These are phyloP conservation scores for Cerceris rybyensis DNA, from an alignment of 2,888 invertebrate genomes.

Conservation along the genomic window DNA sequence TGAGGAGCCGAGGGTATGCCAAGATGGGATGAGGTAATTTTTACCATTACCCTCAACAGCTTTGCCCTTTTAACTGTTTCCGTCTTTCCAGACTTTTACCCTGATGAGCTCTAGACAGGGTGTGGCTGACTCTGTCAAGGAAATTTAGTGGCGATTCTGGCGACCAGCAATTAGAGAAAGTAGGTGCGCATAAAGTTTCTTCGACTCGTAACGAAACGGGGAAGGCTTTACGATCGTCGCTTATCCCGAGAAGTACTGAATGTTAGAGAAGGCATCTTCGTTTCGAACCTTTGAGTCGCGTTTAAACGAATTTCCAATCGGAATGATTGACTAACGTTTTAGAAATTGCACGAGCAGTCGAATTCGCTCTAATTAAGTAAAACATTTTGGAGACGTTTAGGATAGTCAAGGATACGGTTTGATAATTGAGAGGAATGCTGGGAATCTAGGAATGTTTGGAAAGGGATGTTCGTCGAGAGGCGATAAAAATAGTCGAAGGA, in stretches of 20 bases:
- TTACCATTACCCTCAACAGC: conserved; percentile 50
- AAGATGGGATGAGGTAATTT: conserved; percentile 50
- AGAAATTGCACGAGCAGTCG: conserved; percentile 46
- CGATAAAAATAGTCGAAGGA: too few relatives aligned
- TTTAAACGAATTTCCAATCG: conserved; percentile 43
- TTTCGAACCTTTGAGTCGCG: conserved; percentile 53
- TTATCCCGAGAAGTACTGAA: conserved; percentile 43
- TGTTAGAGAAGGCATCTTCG: conserved; percentile 45
- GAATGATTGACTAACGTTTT: conserved; percentile 17
- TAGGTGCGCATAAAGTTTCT: conserved; percentile 66
- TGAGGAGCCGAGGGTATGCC: conserved; percentile 1
- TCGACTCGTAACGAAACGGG: conserved; percentile 52
- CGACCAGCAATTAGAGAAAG: conserved; percentile 67
- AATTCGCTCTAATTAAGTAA: conserved; percentile 23
- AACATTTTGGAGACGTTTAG: too few relatives aligned
- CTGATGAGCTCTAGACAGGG: conserved; percentile 68
- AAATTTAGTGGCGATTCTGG: conserved; percentile 67
- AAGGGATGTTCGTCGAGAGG: too few relatives aligned
- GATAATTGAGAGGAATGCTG: too few relatives aligned
- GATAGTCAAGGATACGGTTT: too few relatives aligned
- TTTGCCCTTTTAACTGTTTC: conserved; percentile 48
- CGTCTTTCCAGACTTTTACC: conserved; percentile 66
- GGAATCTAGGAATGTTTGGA: too few relatives aligned
- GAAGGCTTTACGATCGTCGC: conserved; percentile 55
- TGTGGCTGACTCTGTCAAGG: conserved; percentile 68